Evolutionary conservation across 2,797 vertebrate genomes (phyloP).

Genomic region (Otus scops): DNA sequence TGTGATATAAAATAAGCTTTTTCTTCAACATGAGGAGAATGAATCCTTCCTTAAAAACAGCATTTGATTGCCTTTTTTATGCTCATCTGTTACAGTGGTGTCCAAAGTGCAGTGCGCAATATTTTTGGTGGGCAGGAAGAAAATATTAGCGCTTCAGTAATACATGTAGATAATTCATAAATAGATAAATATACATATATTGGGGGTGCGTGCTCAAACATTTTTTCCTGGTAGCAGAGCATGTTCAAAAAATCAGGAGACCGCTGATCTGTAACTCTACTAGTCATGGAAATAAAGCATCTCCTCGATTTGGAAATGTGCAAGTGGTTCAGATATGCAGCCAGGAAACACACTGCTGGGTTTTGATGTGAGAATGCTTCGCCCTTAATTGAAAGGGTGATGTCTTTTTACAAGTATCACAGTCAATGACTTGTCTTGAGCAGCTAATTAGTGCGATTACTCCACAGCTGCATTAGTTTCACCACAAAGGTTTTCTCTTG

Average conservation of each 20-base stretch:
- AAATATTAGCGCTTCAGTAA: background rate
- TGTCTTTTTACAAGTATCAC: conserved; percentile 68
- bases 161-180: background rate
- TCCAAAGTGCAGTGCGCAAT: accelerated
- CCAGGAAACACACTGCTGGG: conserved; percentile 42
- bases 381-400: conserved; percentile 76
- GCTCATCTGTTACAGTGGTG: background rate
- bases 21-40: background rate
- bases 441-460: conserved; percentile 99
- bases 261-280: background rate
- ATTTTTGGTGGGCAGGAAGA: background rate
- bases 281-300: background rate
- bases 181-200: background rate
- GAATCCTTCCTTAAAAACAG: background rate
- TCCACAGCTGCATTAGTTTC: conserved; percentile 89
- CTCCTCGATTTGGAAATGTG: background rate
- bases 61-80: background rate
- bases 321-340: background rate
- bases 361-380: conserved; percentile 68
- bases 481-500: conserved; percentile 83
- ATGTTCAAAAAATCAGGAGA: background rate
- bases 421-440: conserved; percentile 79
- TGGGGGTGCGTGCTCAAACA: background rate
- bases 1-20: background rate
- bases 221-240: background rate